phyloP scores from a whole-genome alignment of 2,113 vertebrate species.

The Dinomys branickii region DNA sequence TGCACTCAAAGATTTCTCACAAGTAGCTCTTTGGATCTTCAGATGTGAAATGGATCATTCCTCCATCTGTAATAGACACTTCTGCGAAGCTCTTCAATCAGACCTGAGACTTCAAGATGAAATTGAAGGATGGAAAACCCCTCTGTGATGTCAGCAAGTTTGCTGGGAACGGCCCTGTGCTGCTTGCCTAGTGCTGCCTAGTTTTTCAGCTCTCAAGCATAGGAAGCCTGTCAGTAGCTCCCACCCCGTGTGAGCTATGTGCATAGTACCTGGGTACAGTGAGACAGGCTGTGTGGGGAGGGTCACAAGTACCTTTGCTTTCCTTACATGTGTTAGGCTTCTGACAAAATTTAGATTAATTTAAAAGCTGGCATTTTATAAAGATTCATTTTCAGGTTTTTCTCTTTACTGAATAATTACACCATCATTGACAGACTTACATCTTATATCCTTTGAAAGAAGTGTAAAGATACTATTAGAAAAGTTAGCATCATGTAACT shows the following conservation, averaged over 20 bases:
- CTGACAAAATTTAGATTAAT: constrained; percentile 42
- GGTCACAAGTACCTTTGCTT: not conserved
- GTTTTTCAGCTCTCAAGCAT: not conserved
- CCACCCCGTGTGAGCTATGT: not conserved
- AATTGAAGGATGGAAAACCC: constrained; percentile 54
- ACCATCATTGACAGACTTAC: not conserved
- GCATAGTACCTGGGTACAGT: not conserved
- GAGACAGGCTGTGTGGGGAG: not conserved
- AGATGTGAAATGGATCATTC: constrained; percentile 81
- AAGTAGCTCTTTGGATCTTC: constrained; percentile 79
- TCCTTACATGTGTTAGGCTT: not conserved
- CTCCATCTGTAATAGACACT: constrained; percentile 79
- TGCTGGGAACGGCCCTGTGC: constrained; percentile 1
- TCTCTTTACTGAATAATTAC: not conserved
- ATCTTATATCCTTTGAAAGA: constrained; percentile 22
- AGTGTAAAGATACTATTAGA: not conserved
- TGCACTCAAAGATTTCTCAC: constrained; percentile 77
- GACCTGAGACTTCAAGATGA: constrained; percentile 78
- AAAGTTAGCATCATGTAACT: constrained; percentile 15
- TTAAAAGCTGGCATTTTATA: constrained; percentile 25
- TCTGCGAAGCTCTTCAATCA: constrained; percentile 82
- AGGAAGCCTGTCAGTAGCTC: constrained; percentile 17
- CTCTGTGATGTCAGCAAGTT: not conserved
- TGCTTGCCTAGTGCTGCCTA: not conserved
- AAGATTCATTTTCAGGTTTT: constrained; percentile 35